Conservation (phyloP, 2,113 vertebrate species). For the Phylloscopus trochiloides region DNA sequence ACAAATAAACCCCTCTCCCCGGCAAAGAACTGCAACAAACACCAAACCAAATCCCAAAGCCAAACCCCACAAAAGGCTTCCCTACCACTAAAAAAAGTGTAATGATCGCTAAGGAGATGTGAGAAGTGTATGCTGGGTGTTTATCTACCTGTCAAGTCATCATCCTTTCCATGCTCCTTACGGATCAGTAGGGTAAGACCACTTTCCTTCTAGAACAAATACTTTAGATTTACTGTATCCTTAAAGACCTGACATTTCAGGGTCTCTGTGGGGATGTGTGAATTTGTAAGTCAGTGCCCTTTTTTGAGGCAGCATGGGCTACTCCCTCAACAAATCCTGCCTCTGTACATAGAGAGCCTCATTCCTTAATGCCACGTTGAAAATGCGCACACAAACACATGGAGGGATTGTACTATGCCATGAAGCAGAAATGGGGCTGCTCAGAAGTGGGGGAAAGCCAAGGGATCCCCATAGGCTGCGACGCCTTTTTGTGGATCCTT, state of each 20-base stretch:
- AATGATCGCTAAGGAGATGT: not conserved
- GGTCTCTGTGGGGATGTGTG: not conserved
- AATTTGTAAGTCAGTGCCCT: not conserved
- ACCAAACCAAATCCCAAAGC: not conserved
- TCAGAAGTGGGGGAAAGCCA: not conserved
- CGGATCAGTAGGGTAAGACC: not conserved
- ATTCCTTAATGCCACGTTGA: not conserved
- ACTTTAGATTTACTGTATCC: not conserved
- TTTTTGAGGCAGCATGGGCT: not conserved
- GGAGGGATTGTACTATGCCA: not conserved
- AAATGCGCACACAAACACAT: not conserved
- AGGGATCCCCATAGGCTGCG: not conserved
- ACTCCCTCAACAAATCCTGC: not conserved
- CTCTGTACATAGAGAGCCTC: not conserved
- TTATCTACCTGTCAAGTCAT: not conserved
- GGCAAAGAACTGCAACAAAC: accelerated
- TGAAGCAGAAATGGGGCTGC: not conserved
- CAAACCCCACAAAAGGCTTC: not conserved
- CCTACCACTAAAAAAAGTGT: not conserved
- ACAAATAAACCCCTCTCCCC: not conserved
- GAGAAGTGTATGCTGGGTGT: not conserved
- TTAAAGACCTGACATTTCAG: not conserved
- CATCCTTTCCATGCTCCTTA: not conserved
- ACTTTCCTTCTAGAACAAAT: not conserved
- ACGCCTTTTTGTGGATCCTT: not conserved